These are phyloP conservation scores for Blastomussa wellsi DNA, from an alignment of 92 coral and sea anemone genomes.

Conservation along the genomic window DNA sequence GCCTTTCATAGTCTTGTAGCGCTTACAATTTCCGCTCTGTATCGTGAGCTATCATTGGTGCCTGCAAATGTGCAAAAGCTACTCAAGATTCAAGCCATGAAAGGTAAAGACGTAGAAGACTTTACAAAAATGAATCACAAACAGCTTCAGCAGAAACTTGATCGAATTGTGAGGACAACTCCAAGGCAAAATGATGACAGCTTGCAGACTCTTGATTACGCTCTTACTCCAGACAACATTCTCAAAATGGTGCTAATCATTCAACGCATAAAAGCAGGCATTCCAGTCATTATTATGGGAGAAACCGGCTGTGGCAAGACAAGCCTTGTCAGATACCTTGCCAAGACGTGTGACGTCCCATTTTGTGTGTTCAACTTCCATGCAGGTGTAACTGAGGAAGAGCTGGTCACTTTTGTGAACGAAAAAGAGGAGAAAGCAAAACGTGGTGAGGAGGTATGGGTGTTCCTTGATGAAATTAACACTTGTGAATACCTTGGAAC, in stretches of 20 bases:
- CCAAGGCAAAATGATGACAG: constrained; percentile 26
- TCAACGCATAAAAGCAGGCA: constrained; percentile 84
- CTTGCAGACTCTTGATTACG: constrained; percentile 60
- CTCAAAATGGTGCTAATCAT: constrained; percentile 92
- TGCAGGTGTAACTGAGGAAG: constrained; percentile 83
- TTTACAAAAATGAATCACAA: constrained; percentile 70
- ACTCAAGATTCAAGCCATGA: constrained; percentile 71
- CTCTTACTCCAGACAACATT: constrained; percentile 91
- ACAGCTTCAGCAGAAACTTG: constrained; percentile 76
- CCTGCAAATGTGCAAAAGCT: constrained; percentile 75
- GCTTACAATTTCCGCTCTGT: constrained; percentile 82
- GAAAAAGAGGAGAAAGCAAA: constrained; percentile 56
- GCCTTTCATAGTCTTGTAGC: constrained; percentile 77
- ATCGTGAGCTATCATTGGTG: constrained; percentile 67
- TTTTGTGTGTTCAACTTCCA: constrained; percentile 83
- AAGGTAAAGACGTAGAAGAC: constrained; percentile 77
- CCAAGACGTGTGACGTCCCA: constrained; percentile 74
- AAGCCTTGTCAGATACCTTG: constrained; percentile 90
- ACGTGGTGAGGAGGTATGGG: constrained; percentile 66
- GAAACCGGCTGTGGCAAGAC: constrained; percentile 99
- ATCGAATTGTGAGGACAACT: constrained; percentile 73
- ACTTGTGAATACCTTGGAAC: constrained; percentile 95
- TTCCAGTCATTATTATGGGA: constrained; percentile 95
- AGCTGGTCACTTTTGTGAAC: constrained; percentile 59
- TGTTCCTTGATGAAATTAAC: constrained; percentile 93